phyloP scores from a whole-genome alignment of 2,113 vertebrate species.

The Zosterops hypoxanthus region DNA sequence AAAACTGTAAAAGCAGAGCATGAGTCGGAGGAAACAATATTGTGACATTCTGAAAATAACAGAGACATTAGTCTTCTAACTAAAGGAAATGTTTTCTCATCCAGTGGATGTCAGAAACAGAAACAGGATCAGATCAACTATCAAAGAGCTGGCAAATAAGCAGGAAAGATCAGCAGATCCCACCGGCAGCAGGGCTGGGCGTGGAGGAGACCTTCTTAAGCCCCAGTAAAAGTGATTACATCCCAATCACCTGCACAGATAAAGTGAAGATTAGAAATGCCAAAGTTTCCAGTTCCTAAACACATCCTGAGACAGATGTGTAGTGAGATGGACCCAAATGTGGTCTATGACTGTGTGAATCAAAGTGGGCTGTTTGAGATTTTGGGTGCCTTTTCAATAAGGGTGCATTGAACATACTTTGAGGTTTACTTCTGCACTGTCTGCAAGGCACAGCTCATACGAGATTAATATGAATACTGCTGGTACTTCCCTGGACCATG shows the following conservation, averaged over 20 bases:
- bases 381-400: background rate
- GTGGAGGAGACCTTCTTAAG: background rate
- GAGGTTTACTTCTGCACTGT: background rate
- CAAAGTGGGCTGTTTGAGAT: background rate
- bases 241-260: background rate
- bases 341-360: background rate
- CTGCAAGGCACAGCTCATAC: background rate
- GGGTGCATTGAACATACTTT: background rate
- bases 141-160: constrained; percentile 30
- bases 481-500: background rate
- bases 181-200: background rate
- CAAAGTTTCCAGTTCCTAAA: constrained; percentile 7
- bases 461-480: background rate
- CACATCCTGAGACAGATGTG: background rate
- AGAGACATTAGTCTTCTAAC: background rate
- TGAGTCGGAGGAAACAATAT: background rate
- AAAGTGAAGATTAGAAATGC: constrained; percentile 55
- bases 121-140: constrained; percentile 47
- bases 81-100: background rate
- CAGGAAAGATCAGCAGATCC: constrained; percentile 36
- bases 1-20: background rate
- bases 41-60: background rate
- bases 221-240: background rate
- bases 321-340: background rate
- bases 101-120: constrained; percentile 21